Base-by-base conservation (phyloP, 2,888 invertebrate species). In the Diabrotica balteata region DNA sequence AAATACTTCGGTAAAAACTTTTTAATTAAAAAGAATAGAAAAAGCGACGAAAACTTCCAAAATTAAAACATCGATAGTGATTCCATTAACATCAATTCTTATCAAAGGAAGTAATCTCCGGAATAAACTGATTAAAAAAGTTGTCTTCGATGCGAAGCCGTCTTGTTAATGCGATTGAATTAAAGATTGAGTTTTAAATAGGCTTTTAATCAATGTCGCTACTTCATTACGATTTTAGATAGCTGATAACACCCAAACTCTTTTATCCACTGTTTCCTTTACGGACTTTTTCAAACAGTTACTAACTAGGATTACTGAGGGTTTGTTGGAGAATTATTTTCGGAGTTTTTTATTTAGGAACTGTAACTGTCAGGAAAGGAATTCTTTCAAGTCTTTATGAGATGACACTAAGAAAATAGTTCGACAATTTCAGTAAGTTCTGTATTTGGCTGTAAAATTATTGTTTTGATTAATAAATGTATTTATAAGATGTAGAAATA, bases 71-170 rank as follows among this genome's bases (percentile, higher is more conserved):
- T 81, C 80, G 81, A 82, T 83, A 82, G 82, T 81, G 82, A 82
- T 83, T 82, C 81, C 81, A 83, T 82, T 82, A 82, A 82, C 81
- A 82, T 81, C 79, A 78, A 76, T 81, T 77, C 78, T 80, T 82
- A 83, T 83, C 83, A 76, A 74, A 78, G 80, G 80, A 79, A 82
- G 80, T 81, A 80, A 83, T 83, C 83, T 81, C 78, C 79, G 79
- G 81, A 80, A 83, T 83, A 81, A 79, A 78, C 80, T 82, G 83
- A 83, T 83, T 84, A 82, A 82, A 83, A 83, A 83, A 83, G 84
- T 84, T 83, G 82, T 82, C 80, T 77, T 77, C 76, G 73, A 77
- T 67, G 77, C 77, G 75, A 78, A 75, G 75, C 79, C 71, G 72
- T 72, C 76, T 75, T 73, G 74, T 62, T 55, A 55, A 62, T 62